phyloP scores from a whole-genome alignment of 2,888 invertebrate genomes.

The Ischnura elegans region DNA sequence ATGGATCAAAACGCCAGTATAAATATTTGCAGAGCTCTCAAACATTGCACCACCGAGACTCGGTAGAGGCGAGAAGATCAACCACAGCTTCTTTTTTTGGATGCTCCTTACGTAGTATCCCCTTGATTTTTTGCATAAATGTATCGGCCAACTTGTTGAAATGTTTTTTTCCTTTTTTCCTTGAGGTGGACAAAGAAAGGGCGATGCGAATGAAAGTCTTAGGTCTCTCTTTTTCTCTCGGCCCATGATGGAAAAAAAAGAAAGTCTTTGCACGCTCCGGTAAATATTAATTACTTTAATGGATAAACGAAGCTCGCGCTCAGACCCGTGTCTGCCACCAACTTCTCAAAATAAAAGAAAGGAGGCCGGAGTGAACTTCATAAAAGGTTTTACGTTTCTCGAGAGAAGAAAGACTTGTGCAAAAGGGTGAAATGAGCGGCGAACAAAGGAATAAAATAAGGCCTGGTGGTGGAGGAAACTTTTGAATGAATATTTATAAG shows the following conservation, averaged over 20 bases:
- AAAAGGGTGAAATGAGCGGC: constrained; percentile 52
- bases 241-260: neutral
- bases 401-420: constrained; percentile 48
- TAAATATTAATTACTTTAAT: constrained; percentile 35
- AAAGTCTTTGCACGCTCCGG: constrained; percentile 13
- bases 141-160: constrained; percentile 22
- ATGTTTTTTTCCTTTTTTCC: constrained; percentile 22
- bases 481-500: constrained; percentile 67
- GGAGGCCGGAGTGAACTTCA: constrained; percentile 68
- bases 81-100: neutral
- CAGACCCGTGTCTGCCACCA: constrained; percentile 21
- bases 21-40: neutral
- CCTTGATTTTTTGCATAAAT: constrained; percentile 6
- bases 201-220: constrained; percentile 4
- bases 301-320: constrained; percentile 26
- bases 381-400: constrained; percentile 49
- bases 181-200: constrained; percentile 4
- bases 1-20: neutral
- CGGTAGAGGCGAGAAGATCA: neutral
- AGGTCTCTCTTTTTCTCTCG: neutral
- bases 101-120: neutral
- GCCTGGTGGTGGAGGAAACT: constrained; percentile 68
- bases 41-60: neutral
- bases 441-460: constrained; percentile 52
- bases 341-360: constrained; percentile 42